Conservation (phyloP, 1,140 invertebrate genomes). For the Bicyclus anynana region DNA sequence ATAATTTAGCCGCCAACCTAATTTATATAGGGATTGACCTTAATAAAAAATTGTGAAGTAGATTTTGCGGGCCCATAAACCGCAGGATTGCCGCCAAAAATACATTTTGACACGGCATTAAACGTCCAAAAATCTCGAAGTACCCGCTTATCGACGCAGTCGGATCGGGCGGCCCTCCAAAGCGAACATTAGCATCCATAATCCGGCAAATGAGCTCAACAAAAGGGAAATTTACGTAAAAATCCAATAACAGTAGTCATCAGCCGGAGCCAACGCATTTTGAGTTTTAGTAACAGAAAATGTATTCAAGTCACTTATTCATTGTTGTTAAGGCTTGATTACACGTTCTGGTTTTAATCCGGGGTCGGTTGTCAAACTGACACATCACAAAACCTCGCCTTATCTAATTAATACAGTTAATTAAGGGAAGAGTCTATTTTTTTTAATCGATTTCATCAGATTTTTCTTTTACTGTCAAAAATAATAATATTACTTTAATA, state of each 20-base stretch:
- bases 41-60: constrained; percentile 27
- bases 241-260: constrained; percentile 54
- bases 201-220: constrained; percentile 57
- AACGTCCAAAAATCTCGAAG: constrained; percentile 33
- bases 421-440: no score
- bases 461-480: no score
- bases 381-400: not conserved
- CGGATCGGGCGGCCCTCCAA: constrained; percentile 36
- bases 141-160: constrained; percentile 38
- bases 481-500: no score
- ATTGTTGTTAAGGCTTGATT: constrained; percentile 5
- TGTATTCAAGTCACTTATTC: constrained; percentile 25
- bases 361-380: not conserved
- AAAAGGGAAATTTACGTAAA: constrained; percentile 64
- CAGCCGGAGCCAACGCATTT: constrained; percentile 27
- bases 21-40: constrained; percentile 28
- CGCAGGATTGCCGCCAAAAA: constrained; percentile 33
- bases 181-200: constrained; percentile 53
- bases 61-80: constrained; percentile 24
- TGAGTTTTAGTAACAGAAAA: constrained; percentile 26
- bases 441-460: no score
- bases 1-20: constrained; percentile 7
- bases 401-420: no score
- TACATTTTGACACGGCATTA: constrained; percentile 42
- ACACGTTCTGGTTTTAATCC: not conserved